phyloP scores from a whole-genome alignment of 2,888 invertebrate species.

The Eilema depressum region DNA sequence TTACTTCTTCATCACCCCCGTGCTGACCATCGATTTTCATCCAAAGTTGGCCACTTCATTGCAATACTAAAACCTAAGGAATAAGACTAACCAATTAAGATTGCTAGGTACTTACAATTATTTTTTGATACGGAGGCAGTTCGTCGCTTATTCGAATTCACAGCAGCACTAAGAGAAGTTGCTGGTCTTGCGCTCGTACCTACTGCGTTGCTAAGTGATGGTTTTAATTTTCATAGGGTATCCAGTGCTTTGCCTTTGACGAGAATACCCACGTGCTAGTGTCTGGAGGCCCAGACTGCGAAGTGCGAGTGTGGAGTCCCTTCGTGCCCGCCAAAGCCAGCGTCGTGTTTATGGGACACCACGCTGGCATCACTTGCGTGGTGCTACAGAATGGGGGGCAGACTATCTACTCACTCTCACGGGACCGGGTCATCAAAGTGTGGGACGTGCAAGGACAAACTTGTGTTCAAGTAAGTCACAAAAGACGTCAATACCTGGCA shows the following conservation, averaged over 20 bases:
- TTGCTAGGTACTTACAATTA: background rate
- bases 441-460: conserved; percentile 91
- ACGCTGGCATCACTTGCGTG: conserved; percentile 89
- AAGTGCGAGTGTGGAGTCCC: conserved; percentile 93
- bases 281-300: conserved; percentile 92
- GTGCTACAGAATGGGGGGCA: conserved; percentile 89
- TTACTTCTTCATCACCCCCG: too few relatives aligned
- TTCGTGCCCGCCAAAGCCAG: conserved; percentile 90
- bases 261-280: conserved; percentile 87
- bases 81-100: too few relatives aligned
- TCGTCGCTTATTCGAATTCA: background rate
- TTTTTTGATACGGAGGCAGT: background rate
- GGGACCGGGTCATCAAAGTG: conserved; percentile 91
- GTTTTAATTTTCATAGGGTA: conserved; percentile 75
- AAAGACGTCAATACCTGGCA: background rate
- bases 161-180: background rate
- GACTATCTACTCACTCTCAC: conserved; percentile 90
- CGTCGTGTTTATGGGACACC: conserved; percentile 89
- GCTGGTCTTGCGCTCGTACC: background rate
- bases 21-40: too few relatives aligned
- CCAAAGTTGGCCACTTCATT: too few relatives aligned
- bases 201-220: background rate
- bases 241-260: conserved; percentile 88
- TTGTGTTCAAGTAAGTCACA: conserved; percentile 87
- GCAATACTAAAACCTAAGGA: too few relatives aligned